Conservation (phyloP, 2,888 invertebrate species). For the Caenorhabditis zanzibari region DNA sequence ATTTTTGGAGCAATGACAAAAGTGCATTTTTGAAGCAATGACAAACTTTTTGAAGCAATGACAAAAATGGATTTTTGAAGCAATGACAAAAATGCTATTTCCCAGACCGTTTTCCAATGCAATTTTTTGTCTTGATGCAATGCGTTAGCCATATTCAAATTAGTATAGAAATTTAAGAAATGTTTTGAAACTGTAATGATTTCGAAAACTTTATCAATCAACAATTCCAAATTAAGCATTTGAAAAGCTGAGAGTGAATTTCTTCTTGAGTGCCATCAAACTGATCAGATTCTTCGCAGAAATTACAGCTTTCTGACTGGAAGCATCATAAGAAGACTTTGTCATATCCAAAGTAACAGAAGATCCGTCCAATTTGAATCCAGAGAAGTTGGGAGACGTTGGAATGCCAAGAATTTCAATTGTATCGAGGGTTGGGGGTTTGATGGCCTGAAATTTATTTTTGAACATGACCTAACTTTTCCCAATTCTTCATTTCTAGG, state of each 20-base stretch:
- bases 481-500: not conserved
- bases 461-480: not conserved
- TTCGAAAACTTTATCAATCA: not conserved
- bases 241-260: constrained; percentile 59
- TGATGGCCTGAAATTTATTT: constrained; percentile 43
- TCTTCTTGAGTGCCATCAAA: constrained; percentile 48
- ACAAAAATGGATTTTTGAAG: too few species aligned
- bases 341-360: constrained; percentile 32
- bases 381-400: constrained; percentile 67
- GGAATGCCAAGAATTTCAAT: constrained; percentile 76
- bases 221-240: constrained; percentile 22
- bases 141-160: too few species aligned
- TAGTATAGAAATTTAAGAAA: too few species aligned
- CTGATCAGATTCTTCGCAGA: constrained; percentile 41
- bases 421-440: constrained; percentile 68
- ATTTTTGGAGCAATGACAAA: too few species aligned
- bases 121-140: too few species aligned
- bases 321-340: constrained; percentile 49
- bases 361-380: constrained; percentile 61
- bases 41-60: too few species aligned
- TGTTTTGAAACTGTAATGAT: too few species aligned
- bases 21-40: too few species aligned
- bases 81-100: too few species aligned
- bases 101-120: too few species aligned
- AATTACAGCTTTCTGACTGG: constrained; percentile 24